A percentile compares a stretch with the other conserved stretches of the same genome.
These are phyloP conservation scores for Drosophila guanche DNA, from an alignment of 1,140 invertebrate genomes.

Conservation along the genomic window DNA sequence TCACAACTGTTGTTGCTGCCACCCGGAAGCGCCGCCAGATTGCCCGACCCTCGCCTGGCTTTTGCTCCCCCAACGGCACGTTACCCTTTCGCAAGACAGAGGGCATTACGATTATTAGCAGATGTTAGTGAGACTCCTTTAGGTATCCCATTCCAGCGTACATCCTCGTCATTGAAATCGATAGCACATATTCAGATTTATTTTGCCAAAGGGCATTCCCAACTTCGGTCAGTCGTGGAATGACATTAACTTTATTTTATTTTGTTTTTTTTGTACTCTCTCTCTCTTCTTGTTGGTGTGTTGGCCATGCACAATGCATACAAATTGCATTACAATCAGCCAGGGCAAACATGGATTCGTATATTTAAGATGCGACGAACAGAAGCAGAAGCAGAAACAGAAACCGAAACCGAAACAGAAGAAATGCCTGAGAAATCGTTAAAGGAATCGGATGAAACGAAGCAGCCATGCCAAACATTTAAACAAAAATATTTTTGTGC, in stretches of 20 bases:
- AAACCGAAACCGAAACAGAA: constrained; percentile 27
- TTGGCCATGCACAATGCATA: constrained; percentile 78
- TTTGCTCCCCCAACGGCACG: background rate
- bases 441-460: constrained; percentile 52
- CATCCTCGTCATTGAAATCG: too few species aligned
- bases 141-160: too few species aligned
- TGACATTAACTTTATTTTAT: background rate
- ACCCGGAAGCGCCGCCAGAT: constrained; percentile 43
- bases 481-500: constrained; percentile 58
- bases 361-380: constrained; percentile 46
- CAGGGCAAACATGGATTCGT: constrained; percentile 58
- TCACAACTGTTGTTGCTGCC: constrained; percentile 22
- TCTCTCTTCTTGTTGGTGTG: constrained; percentile 22
- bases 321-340: constrained; percentile 80
- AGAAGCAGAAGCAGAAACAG: constrained; percentile 24
- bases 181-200: too few species aligned
- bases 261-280: background rate
- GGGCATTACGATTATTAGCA: too few species aligned
- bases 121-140: too few species aligned
- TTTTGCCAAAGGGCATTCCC: too few species aligned
- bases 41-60: constrained; percentile 24
- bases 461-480: constrained; percentile 64
- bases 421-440: constrained; percentile 50
- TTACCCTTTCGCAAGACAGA: too few species aligned
- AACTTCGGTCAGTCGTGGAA: background rate